Evolutionary conservation across 2,888 invertebrate species (phyloP).

Genomic region (Morpho achilles): DNA sequence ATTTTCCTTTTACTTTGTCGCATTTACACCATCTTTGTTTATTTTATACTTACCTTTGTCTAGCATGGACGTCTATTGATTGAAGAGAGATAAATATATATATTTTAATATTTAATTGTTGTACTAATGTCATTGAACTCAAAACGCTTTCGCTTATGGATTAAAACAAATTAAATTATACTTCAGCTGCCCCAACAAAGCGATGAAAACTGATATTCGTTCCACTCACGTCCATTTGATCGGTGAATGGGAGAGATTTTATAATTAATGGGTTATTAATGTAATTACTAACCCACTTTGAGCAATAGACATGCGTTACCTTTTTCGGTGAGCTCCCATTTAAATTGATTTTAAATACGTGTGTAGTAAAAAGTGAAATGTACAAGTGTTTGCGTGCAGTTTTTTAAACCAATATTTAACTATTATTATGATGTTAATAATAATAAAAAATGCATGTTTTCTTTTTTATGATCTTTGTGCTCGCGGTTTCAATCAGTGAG

Average conservation of each 20-base stretch:
- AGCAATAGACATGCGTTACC: conserved; percentile 14
- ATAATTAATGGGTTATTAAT: conserved; percentile 38
- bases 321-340: conserved; percentile 10
- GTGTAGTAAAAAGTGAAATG: background rate
- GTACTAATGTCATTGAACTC: background rate
- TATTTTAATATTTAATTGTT: background rate
- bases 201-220: conserved; percentile 24
- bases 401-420: too few species aligned
- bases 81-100: background rate
- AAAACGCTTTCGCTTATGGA: conserved; percentile 5
- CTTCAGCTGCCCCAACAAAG: conserved; percentile 14
- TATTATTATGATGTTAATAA: too few species aligned
- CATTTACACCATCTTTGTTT: too few species aligned
- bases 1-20: too few species aligned
- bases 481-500: too few species aligned
- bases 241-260: conserved; percentile 30
- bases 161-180: conserved; percentile 18
- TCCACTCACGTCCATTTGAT: conserved; percentile 30
- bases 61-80: too few species aligned
- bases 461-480: too few species aligned
- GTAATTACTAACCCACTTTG: conserved; percentile 34
- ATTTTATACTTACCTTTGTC: too few species aligned
- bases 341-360: background rate
- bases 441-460: too few species aligned
- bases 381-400: background rate